Base-by-base conservation (phyloP, 2,888 invertebrate species). In the Eucera pruinosa region DNA sequence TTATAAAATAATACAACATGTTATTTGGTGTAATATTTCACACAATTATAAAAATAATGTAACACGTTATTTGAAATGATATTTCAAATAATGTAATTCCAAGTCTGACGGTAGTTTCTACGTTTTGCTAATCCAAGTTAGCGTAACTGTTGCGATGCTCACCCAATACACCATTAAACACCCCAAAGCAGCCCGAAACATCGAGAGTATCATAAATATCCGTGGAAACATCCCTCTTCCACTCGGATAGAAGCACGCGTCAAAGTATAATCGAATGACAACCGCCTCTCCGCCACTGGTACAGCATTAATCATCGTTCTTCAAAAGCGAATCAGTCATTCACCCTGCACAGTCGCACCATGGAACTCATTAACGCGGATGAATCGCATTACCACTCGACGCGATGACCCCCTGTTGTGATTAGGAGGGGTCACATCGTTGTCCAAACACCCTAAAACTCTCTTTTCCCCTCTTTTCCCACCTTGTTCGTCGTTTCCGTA, bases 341-440 rank as follows among this genome's bases (percentile, higher is more conserved):
- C 57, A 45, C 33, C 57, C 57, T 9, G 9, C 45, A 20, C 20
- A n/a, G 13, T 23, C 52, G 45, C 67, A 36, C 27, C 50, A 30
- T 68, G 23, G 64, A 60, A 15, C 62, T 78, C 70, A 65, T 78
- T 78, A 78, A 75, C 64, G 66, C 45, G 39, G 47, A 54, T 58
- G 61, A 76, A 76, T 78, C 76, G 54, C 66, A 70, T 78, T 70
- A 62, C 45, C 57, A 66, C 50, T 70, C 66, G 55, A 70, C 33
- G 45, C 20, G 62, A 66, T 54, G 52, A 52, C 52, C 60, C 48
- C 69, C 64, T 41, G 36, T 39, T 2, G 69, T 23, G 57, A 9
- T 41, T 47, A 33, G 15, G 30, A 30, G 30, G 66, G 70, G 30
- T 47, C 72, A 15, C 11, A 64, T 60, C 54, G 27, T 39, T 47